Conservation (phyloP, 2,113 vertebrate species). For the Neogale vison region DNA sequence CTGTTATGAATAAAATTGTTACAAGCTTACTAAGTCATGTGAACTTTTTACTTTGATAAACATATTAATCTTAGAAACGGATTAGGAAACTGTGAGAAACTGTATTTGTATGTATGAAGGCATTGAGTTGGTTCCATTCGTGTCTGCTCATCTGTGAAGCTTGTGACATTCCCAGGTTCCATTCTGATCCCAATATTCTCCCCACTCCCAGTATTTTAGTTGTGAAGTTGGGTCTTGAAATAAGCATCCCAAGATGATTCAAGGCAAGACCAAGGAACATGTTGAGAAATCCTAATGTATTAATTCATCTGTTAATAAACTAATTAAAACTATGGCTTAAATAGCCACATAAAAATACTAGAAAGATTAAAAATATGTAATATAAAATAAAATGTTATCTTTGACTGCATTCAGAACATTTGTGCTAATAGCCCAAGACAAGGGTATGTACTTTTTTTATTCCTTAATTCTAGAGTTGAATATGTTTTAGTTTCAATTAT, state of each 20-base stretch:
- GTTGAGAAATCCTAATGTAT: neutral
- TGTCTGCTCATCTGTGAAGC: neutral
- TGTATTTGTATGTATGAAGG: neutral
- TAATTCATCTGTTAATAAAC: neutral
- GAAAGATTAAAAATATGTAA: neutral
- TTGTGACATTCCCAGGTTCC: neutral
- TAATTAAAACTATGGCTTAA: neutral
- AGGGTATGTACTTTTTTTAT: neutral
- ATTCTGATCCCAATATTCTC: neutral
- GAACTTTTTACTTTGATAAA: neutral
- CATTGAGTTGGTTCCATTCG: neutral
- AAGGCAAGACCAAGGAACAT: neutral
- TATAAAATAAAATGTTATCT: neutral
- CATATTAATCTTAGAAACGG: neutral
- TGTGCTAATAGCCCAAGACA: neutral
- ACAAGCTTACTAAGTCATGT: neutral
- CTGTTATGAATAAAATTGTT: conserved; percentile 67
- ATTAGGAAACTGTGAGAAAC: neutral
- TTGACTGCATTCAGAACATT: neutral
- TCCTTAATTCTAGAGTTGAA: neutral
- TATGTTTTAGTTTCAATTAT: neutral
- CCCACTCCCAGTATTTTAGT: neutral
- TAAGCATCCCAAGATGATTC: neutral
- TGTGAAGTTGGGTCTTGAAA: neutral
- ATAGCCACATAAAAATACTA: neutral